Base-by-base conservation (phyloP, 2,888 invertebrate species). In the Mellilla xanthometata region DNA sequence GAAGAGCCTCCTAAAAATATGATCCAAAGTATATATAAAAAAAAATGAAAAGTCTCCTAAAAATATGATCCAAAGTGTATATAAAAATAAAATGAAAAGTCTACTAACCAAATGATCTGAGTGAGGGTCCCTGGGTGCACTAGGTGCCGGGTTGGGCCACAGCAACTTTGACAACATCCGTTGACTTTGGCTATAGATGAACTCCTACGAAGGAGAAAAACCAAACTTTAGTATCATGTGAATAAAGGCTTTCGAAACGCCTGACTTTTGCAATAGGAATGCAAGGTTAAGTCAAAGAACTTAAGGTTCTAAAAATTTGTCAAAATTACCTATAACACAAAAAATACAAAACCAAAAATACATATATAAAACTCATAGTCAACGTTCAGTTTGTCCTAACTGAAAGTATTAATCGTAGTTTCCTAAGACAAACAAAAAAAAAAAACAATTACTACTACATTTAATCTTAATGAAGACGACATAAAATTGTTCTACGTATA, bases 131-230 rank as follows among this genome's bases (percentile, higher is more conserved):
- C 89, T 77, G 64, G 88, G 88, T 71, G 87, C 85, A 81, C 87
- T 85, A 88, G 89, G 89, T 62, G 81, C 82, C 54, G 89, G 82
- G 73, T 82, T 85, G 80, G 89, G 89, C 89, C 89, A 89, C 89
- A 89, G 89, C 89, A 89, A 83, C 86, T 89, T 89, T 75, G 89
- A 89, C 77, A 89, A 87, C 89, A 88, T 88, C 89, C 89, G 87
- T 84, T 89, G 89, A 58, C 89, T 89, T 89, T 89, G 89, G 87
- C 80, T 89, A 89, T 89, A 89, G 89, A 89, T 89, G 90, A 88
- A 86, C 89, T 89, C 89, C 89, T 89, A 89, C 81, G 81, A 88
- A 87, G 84, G 88, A 84, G 86, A 88, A 89, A 88, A 81, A 85
- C n/a, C 60, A 67, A 71, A 72, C 81, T 89, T 89, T 89, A 89